Evolutionary conservation across 2,797 vertebrate species (phyloP).

Genomic region (Chaunax sp.): DNA sequence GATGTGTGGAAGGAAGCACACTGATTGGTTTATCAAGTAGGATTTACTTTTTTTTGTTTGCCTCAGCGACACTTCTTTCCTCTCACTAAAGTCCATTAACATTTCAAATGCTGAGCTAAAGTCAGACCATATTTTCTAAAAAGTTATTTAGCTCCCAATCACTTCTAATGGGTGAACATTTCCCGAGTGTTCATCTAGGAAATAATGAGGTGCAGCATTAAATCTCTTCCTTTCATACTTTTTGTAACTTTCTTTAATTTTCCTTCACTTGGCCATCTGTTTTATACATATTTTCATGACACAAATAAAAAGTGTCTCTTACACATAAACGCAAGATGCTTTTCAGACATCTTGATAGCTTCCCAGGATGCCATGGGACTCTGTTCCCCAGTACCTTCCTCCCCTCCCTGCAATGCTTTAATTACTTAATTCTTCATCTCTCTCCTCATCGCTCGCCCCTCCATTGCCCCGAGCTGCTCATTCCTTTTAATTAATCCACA

Average conservation of each 20-base stretch:
- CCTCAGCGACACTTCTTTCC: background rate
- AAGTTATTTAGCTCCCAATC: conserved; percentile 6
- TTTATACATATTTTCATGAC: conserved; percentile 17
- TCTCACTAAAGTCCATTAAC: background rate
- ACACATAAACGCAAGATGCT: conserved; percentile 32
- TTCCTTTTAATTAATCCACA: conserved; percentile 83
- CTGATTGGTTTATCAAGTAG: conserved; percentile 58
- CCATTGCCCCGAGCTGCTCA: conserved; percentile 73
- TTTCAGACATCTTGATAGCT: conserved; percentile 62
- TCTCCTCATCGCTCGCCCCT: conserved; percentile 74
- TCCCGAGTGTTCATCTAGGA: conserved; percentile 2
- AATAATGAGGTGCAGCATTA: conserved; percentile 5
- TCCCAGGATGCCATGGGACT: conserved; percentile 51
- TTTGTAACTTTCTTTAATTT: background rate
- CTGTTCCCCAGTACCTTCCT: conserved; percentile 44
- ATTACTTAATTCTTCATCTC: conserved; percentile 76
- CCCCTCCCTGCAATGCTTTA: conserved; percentile 67
- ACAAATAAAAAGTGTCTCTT: conserved; percentile 25
- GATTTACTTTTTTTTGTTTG: conserved; percentile 13
- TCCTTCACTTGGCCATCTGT: conserved; percentile 7
- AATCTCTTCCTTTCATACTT: conserved; percentile 8
- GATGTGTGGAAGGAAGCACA: conserved; percentile 51
- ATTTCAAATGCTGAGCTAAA: conserved; percentile 1
- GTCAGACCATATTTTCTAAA: background rate
- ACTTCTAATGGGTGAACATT: background rate